Evolutionary conservation across 2,888 invertebrate genomes (phyloP).

Genomic region (Tuta absoluta): DNA sequence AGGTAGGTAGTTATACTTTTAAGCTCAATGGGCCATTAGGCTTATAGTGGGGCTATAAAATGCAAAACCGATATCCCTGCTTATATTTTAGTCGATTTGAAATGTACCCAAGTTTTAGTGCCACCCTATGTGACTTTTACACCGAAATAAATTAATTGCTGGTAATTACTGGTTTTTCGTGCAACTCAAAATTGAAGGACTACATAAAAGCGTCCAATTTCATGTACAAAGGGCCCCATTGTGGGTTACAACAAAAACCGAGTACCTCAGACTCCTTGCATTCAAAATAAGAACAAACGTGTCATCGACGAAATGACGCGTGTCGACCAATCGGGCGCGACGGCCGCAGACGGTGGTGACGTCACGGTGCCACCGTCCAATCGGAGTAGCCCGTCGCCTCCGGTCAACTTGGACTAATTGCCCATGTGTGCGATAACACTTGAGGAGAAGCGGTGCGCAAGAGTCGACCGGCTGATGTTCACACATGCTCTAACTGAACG

Average conservation of each 20-base stretch:
- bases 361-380: conserved; percentile 73
- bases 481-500: conserved; percentile 39
- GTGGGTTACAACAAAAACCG: conserved; percentile 67
- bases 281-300: conserved; percentile 80
- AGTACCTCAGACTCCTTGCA: conserved; percentile 72
- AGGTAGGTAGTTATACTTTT: not conserved
- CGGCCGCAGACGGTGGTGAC: conserved; percentile 78
- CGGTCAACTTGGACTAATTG: conserved; percentile 81
- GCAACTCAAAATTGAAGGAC: conserved; percentile 44
- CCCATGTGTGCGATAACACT: conserved; percentile 79
- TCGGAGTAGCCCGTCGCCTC: conserved; percentile 71
- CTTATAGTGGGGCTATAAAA: not conserved
- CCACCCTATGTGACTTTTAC: conserved; percentile 21
- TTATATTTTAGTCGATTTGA: conserved; percentile 9
- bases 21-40: not conserved
- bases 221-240: conserved; percentile 63
- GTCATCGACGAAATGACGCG: conserved; percentile 81
- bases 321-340: conserved; percentile 80
- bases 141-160: conserved; percentile 29
- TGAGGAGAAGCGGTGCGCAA: conserved; percentile 72
- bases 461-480: conserved; percentile 53
- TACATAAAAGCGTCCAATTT: conserved; percentile 60
- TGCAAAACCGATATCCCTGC: not conserved
- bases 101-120: conserved; percentile 6
- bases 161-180: conserved; percentile 41